Evolutionary conservation across 2,888 invertebrate genomes (phyloP).

Genomic region (Nephrotoma flavescens): DNA sequence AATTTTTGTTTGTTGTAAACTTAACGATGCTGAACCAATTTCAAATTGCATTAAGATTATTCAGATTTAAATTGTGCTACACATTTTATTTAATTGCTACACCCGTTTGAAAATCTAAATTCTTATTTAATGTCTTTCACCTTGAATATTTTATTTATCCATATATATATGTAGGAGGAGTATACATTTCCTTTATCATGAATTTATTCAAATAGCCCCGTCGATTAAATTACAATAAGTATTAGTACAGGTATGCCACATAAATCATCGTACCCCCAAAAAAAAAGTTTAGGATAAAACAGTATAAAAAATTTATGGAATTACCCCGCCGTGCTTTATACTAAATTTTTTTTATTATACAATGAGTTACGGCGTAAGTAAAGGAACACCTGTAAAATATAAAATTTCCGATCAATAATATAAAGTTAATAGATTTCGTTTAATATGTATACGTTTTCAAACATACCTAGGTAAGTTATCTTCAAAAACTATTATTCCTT

Average conservation of each 20-base stretch:
- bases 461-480: background rate
- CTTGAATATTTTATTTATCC: background rate
- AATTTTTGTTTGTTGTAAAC: no score
- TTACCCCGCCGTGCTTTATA: no score
- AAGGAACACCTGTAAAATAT: background rate
- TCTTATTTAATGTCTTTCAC: background rate
- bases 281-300: no score
- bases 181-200: background rate
- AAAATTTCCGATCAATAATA: background rate
- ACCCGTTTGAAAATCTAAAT: background rate
- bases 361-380: background rate
- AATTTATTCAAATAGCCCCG: background rate
- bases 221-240: background rate
- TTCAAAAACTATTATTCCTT: background rate
- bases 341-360: no score
- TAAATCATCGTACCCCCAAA: background rate
- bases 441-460: background rate
- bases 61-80: background rate
- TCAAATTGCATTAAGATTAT: background rate
- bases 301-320: no score
- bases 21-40: background rate
- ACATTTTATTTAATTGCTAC: background rate
- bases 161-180: no score
- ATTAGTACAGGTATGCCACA: background rate
- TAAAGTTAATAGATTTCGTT: background rate